Evolutionary conservation across 2,797 vertebrate genomes (phyloP).

Genomic region (Silurus lanzhouensis): DNA sequence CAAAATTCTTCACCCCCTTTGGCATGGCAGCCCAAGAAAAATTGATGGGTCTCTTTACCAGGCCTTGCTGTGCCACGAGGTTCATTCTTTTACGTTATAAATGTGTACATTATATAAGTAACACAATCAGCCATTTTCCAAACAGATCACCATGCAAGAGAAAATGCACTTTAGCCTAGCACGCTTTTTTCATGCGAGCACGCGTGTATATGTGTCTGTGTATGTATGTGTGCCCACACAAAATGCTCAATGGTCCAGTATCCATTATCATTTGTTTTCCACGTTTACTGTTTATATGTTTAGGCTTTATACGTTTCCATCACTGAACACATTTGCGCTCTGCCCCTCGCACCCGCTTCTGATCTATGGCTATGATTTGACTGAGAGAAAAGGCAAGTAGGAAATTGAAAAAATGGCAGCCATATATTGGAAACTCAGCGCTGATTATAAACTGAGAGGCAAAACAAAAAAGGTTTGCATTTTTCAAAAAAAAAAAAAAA

Average conservation of each 20-base stretch:
- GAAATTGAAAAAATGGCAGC: constrained; percentile 80
- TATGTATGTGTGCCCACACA: no score
- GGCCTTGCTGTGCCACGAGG: neutral
- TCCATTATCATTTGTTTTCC: constrained; percentile 50
- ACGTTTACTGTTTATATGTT: constrained; percentile 31
- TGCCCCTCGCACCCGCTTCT: constrained; percentile 60
- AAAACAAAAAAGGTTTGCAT: constrained; percentile 75
- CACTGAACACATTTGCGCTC: constrained; percentile 62
- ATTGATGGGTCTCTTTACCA: neutral
- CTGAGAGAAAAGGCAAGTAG: constrained; percentile 76
- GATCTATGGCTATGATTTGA: constrained; percentile 82
- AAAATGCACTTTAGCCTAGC: constrained; percentile 5
- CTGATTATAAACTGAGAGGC: constrained; percentile 78
- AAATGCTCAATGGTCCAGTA: neutral
- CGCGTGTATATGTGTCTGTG: no score
- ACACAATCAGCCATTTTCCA: neutral
- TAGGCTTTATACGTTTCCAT: constrained; percentile 72
- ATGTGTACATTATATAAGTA: constrained; percentile 6
- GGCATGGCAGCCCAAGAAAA: constrained; percentile 5
- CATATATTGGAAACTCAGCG: constrained; percentile 76
- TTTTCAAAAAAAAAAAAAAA: constrained; percentile 50
- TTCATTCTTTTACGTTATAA: constrained; percentile 6
- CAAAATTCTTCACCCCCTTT: neutral
- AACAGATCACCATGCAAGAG: neutral
- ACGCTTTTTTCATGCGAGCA: neutral